Evolutionary conservation across 2,797 vertebrate genomes (phyloP), one percentile per base, ranked within the genome.

Genomic region (Paedocypris micromegethes): DNA sequence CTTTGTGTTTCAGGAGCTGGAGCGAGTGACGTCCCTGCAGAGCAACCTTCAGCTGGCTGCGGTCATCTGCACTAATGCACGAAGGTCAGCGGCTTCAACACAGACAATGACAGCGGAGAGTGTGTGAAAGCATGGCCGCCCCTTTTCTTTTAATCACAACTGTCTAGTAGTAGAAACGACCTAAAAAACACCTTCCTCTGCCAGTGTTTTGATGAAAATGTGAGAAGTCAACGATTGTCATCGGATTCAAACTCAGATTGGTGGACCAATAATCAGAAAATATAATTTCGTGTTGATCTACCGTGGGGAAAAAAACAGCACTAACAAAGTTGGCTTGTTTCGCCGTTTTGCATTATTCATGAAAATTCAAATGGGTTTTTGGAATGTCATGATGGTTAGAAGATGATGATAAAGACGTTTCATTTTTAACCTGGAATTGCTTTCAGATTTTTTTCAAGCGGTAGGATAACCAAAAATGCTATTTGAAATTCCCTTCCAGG

Each of bases 61-160:
- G 0, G 95, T 97, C 77, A 98, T 98, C 84, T 99, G 97, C 83
- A 93, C 94, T 23, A 93, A 98, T 77, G 95, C 94, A 78, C 92
- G 97, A 78, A 94, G 97, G 97, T 94, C 88, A 51, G 68, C 38
- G 54, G 3, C 41, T 59, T 66, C 9, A n/a, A 38, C 48, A 8
- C 44, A 37, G 37, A 44, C 37, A 54, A 37, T 56, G 53, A 4
- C 40, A 41, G 1, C 48, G 67, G 64, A 52, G 3, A 38, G 37
- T 8, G 3, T 50, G 49, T 62, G 8, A 50, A 23, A 23, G 23
- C 23, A 23, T 23, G 23, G 23, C 23, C 23, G 23, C 23, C 23
- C 23, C 23, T 1, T 23, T 23, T 23, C 23, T 23, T 23, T 23
- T 23, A 23, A 23, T 23, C 23, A 23, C 23, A 23, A 23, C 1